These are phyloP conservation scores for Epinephelus malabaricus DNA, from an alignment of 2,797 vertebrate species.

Conservation along the genomic window DNA sequence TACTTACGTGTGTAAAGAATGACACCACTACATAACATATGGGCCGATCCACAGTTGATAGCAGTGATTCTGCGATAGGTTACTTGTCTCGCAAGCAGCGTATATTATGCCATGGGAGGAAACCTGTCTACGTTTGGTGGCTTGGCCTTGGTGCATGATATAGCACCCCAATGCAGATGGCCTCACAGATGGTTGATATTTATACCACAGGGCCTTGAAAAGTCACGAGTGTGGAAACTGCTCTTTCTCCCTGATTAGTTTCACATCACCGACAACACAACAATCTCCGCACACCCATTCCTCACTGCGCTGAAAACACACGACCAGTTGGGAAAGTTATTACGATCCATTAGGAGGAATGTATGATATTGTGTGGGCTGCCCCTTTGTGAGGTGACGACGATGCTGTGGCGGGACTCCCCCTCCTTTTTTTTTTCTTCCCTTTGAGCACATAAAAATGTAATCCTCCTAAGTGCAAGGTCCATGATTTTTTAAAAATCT, in stretches of 20 bases:
- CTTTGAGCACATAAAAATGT: conserved; percentile 69
- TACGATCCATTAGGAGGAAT: conserved; percentile 12
- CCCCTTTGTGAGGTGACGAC: conserved; percentile 28
- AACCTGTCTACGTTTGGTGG: conserved; percentile 80
- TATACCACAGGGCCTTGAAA: conserved; percentile 84
- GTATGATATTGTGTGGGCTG: conserved; percentile 10
- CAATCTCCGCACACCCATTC: conserved; percentile 50
- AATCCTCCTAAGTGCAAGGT: conserved; percentile 81
- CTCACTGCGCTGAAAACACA: conserved; percentile 39
- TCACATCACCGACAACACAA: conserved; percentile 71
- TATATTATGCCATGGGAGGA: conserved; percentile 61
- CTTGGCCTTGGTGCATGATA: conserved; percentile 84
- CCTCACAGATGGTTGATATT: conserved; percentile 88
- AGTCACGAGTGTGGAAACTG: conserved; percentile 84
- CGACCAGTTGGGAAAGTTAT: conserved; percentile 18
- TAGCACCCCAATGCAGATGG: conserved; percentile 88
- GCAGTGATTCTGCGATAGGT: conserved; percentile 43
- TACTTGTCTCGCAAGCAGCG: conserved; percentile 52
- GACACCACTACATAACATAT: conserved; percentile 28
- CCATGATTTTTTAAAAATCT: conserved; percentile 80
- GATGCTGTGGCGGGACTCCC: conserved; percentile 51
- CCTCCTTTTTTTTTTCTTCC: conserved; percentile 22
- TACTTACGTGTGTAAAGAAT: conserved; percentile 33
- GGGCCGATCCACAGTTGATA: conserved; percentile 42
- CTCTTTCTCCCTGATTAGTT: conserved; percentile 81